Conservation (phyloP, 2,888 invertebrate species). For the Sycophila texana region DNA sequence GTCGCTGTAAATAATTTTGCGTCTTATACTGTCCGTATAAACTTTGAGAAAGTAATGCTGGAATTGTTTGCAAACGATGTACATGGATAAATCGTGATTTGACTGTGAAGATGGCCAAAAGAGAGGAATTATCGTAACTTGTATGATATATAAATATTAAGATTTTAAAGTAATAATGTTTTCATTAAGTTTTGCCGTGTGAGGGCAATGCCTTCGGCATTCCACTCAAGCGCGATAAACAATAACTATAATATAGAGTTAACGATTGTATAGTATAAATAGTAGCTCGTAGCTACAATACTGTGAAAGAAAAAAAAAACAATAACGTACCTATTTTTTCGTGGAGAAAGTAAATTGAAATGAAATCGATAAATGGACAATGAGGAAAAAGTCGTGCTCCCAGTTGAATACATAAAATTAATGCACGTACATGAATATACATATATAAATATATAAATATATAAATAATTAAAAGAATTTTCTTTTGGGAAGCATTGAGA, state of each 20-base stretch:
- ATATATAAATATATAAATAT: constrained; percentile 33
- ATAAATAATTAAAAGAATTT: constrained; percentile 25
- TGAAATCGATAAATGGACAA: neutral
- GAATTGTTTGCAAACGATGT: constrained; percentile 35
- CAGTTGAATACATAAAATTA: constrained; percentile 19
- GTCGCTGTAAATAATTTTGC: constrained; percentile 54
- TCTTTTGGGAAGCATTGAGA: constrained; percentile 10
- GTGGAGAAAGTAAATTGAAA: constrained; percentile 29
- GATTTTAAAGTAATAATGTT: constrained; percentile 36
- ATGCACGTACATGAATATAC: constrained; percentile 32
- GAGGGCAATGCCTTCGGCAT: constrained; percentile 40
- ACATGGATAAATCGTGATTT: constrained; percentile 31
- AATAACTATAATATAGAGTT: constrained; percentile 42
- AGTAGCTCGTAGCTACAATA: constrained; percentile 2
- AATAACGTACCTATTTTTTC: constrained; percentile 43
- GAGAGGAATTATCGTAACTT: constrained; percentile 50
- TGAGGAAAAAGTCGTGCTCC: constrained; percentile 13
- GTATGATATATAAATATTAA: constrained; percentile 51
- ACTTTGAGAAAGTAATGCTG: constrained; percentile 42
- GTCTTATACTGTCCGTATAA: constrained; percentile 35
- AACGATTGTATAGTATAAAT: constrained; percentile 51
- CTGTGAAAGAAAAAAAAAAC: constrained; percentile 12
- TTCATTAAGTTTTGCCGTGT: constrained; percentile 31
- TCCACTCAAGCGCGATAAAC: constrained; percentile 29
- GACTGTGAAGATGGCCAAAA: constrained; percentile 45